Evolutionary conservation across 2,888 invertebrate species (phyloP), one percentile per base, ranked within the genome.

Genomic region (Andrena fulva): DNA sequence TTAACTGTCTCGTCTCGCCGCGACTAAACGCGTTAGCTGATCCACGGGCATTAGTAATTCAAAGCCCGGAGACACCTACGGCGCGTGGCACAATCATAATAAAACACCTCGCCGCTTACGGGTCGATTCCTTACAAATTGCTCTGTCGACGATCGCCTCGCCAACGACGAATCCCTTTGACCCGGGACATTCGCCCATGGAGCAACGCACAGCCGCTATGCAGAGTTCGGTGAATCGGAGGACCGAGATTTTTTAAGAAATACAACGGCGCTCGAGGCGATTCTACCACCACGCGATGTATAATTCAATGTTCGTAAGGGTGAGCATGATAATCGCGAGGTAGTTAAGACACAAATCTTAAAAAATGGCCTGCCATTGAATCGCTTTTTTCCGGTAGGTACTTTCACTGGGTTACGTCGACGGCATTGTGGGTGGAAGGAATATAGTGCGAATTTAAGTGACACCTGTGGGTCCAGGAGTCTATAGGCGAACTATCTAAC

Each of bases 1-100:
- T 82, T 82, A 84, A 82, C 74, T 64, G 75, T 80, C 79, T 84
- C 83, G 64, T 79, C 75, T 77, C 84, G 62, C 71, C 66, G 68
- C 64, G 60, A 60, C 42, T 83, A 73, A 82, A 84, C 76, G 79
- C 67, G 84, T 73, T 20, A 60, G 75, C 70, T 82, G 79, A 82
- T 84, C 79, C 80, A 73, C 62, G 75, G 27, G 66, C 75, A 84
- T 84, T 83, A 82, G 76, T 69, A 67, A 79, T 76, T 81, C 79
- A 82, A 82, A 82, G 82, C 84, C 59, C 10, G 62, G 62, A 56
- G 78, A 59, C 78, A 70, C 54, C 69, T 73, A 82, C 56, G 56
- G 12, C 10, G 66, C 29, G 48, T 27, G 56, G 56, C 76, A 71
- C 72, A 67, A 59, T 77, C 74, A 71, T 82, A 77, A 82, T 74